Evolutionary conservation across 2,888 invertebrate species (phyloP).

Genomic region (Steromphala cineraria): DNA sequence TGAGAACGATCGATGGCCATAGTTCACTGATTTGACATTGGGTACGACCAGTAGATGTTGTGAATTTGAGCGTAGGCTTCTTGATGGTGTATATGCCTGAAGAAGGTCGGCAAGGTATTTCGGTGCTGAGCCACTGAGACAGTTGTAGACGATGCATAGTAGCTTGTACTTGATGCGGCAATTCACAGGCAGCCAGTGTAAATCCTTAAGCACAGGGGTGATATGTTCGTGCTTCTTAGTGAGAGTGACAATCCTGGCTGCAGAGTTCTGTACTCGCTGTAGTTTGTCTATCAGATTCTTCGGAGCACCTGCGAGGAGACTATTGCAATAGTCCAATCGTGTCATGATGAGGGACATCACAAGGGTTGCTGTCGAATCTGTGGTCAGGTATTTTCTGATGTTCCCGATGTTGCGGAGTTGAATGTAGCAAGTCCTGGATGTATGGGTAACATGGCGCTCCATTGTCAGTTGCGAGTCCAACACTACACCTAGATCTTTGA

Average conservation of each 20-base stretch:
- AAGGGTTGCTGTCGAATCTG: background rate
- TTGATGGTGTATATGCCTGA: no score
- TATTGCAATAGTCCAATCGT: constrained; percentile 8
- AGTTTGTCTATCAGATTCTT: background rate
- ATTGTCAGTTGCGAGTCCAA: background rate
- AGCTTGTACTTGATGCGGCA: no score
- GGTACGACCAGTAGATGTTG: no score
- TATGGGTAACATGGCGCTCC: background rate
- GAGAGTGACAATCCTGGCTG: background rate
- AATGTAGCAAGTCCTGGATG: background rate
- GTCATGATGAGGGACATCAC: background rate
- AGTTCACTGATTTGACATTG: no score
- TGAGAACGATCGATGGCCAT: no score
- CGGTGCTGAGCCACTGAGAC: no score
- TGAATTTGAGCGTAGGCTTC: no score
- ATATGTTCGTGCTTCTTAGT: background rate
- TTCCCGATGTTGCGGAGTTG: background rate
- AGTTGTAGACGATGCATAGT: no score
- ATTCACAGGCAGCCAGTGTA: background rate
- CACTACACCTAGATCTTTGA: constrained; percentile 4
- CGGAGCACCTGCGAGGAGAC: background rate
- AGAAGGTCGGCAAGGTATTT: no score
- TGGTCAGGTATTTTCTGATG: background rate
- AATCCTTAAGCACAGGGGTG: background rate
- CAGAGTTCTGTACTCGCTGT: background rate